These are phyloP conservation scores for Drosophila kambysellisi DNA, from an alignment of 2,888 invertebrate genomes.

Conservation along the genomic window DNA sequence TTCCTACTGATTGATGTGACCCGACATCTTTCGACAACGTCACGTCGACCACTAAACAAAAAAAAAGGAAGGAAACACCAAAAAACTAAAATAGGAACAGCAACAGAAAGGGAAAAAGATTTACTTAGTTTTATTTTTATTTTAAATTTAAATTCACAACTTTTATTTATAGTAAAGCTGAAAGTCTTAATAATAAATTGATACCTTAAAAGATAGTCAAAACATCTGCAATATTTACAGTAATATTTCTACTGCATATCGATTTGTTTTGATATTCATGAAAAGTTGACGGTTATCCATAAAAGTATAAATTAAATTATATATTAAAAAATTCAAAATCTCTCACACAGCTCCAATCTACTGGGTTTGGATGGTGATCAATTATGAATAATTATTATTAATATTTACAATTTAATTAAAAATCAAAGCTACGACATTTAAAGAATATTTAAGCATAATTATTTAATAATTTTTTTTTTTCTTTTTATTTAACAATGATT, in stretches of 20 bases:
- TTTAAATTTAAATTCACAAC: conserved; percentile 7
- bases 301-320: neutral
- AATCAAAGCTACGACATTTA: neutral
- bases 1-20: conserved; percentile 81
- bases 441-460: neutral
- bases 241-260: neutral
- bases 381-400: neutral
- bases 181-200: neutral
- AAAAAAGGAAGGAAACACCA: conserved; percentile 11
- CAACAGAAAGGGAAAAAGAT: neutral
- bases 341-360: neutral
- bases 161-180: neutral
- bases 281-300: neutral
- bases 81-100: conserved; percentile 14
- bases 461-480: no score
- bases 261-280: accelerated
- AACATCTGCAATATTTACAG: neutral
- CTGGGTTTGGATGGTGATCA: neutral
- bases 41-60: conserved; percentile 47
- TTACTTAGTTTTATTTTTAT: conserved; percentile 1
- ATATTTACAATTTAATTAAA: neutral
- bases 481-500: neutral
- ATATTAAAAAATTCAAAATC: neutral
- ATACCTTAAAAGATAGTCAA: neutral
- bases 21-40: conserved; percentile 75